Base-by-base conservation (phyloP, 30 jellyfish, hydroid and myxozoan genomes). In the Clytia hemisphaerica region DNA sequence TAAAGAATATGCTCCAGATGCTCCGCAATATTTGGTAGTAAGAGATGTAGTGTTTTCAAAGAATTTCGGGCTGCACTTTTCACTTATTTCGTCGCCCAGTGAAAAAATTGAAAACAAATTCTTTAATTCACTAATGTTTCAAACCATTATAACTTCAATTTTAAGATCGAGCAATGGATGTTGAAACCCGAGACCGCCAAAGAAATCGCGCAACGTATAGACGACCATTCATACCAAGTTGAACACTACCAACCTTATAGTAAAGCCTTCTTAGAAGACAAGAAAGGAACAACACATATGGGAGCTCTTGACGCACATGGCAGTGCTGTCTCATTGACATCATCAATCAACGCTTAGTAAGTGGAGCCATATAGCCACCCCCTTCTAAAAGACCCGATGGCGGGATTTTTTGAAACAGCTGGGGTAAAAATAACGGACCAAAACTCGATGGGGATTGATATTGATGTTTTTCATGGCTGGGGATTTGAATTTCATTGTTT, bases 271-370 rank as follows among this genome's bases (percentile, higher is more conserved):
- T 51, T 34, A n/a, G 93, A 79, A 45, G 94, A 92, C 29, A 78
- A 85, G 25, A 77, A 76, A 36, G 99, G 99, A 37, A 92, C 99
- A 22, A 83, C 99, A 6, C 99, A 92, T 69, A 92, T 92, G 96
- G 78, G 95, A 27, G 90, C 79, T 25, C 78, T 92, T 12, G 99
- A 93, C 26, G 85, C 88, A 9, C 76, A 83, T 59, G 99, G 99
- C 28, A 93, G 83, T 71, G 99, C 99, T 32, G 94, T 80, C 30
- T 77, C 99, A 25, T 68, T 92, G 88, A 92, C 99, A 42, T 77
- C 99, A 21, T 92, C 99, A 44, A 92, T 92, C 78, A 92, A 92
- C 67, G 99, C 99, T 6, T 84, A 92, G 99, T 92, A 78, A 32
- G 94, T 65, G 24, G 4, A 25, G 53, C 14, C 53, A 16, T 40